Percentiles rank a stretch among this genome's conserved stretches.
These are phyloP conservation scores for Beris chalybata DNA, from an alignment of 2,888 invertebrate genomes.

Conservation along the genomic window DNA sequence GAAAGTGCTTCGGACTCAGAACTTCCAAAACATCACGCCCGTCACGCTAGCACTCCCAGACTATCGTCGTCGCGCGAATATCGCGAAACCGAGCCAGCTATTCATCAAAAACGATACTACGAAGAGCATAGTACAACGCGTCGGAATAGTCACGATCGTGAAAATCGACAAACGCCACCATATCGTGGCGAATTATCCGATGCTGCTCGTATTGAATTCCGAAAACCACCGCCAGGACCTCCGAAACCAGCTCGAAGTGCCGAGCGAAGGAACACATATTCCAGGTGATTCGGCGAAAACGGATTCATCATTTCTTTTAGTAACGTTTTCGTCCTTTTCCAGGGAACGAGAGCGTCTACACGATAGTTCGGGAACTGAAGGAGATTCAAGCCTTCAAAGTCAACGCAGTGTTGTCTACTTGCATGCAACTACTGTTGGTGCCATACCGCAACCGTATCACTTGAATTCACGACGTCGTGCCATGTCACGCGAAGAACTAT, in stretches of 20 bases:
- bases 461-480: slow-evolving; percentile 63
- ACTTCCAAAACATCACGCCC: slow-evolving; percentile 44
- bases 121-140: slow-evolving; percentile 18
- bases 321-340: not conserved
- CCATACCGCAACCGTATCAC: slow-evolving; percentile 76
- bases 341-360: slow-evolving; percentile 54
- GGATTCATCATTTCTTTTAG: not conserved
- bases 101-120: slow-evolving; percentile 26
- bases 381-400: slow-evolving; percentile 77
- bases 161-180: slow-evolving; percentile 38
- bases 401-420: slow-evolving; percentile 82
- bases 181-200: slow-evolving; percentile 32
- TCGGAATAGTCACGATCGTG: slow-evolving; percentile 15
- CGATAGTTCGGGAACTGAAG: slow-evolving; percentile 66
- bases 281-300: slow-evolving; percentile 42
- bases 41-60: slow-evolving; percentile 39
- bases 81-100: not conserved
- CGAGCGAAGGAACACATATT: slow-evolving; percentile 45
- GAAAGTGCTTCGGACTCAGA: slow-evolving; percentile 56
- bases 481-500: slow-evolving; percentile 75
- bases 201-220: slow-evolving; percentile 37
- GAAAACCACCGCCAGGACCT: slow-evolving; percentile 48
- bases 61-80: slow-evolving; percentile 27
- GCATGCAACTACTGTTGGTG: slow-evolving; percentile 85
- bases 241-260: slow-evolving; percentile 56